A percentile compares a stretch with the other conserved stretches of the same genome.
Conservation (phyloP, 2,888 invertebrate genomes). For the Geotrupes spiniger region DNA sequence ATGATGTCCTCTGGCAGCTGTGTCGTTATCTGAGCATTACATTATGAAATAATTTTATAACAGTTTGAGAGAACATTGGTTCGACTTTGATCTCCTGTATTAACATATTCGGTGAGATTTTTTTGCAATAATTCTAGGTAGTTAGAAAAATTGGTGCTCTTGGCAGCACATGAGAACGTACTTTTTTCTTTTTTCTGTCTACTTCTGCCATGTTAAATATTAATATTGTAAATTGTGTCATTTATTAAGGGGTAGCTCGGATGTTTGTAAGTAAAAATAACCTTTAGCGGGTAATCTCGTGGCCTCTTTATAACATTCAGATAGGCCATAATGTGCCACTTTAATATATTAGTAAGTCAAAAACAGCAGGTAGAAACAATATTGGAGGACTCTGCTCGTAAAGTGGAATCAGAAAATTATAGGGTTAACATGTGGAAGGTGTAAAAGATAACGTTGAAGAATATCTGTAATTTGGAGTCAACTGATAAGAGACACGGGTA, state of each 20-base stretch:
- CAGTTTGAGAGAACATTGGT: too few relatives aligned
- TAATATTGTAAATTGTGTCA: too few relatives aligned
- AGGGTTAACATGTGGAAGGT: constrained; percentile 29
- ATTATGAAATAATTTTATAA: too few relatives aligned
- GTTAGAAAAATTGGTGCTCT: too few relatives aligned
- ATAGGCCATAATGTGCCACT: constrained; percentile 16
- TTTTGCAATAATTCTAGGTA: too few relatives aligned
- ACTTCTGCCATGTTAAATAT: too few relatives aligned
- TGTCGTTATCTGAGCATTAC: constrained; percentile 83
- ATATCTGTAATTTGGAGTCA: neutral
- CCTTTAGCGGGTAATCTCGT: neutral
- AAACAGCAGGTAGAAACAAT: constrained; percentile 13
- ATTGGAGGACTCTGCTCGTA: constrained; percentile 1
- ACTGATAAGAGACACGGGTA: constrained; percentile 4
- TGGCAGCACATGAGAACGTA: too few relatives aligned
- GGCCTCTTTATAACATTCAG: constrained; percentile 9
- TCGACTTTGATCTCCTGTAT: too few relatives aligned
- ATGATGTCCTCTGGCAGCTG: constrained; percentile 73
- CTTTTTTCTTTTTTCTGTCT: too few relatives aligned
- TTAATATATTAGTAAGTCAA: constrained; percentile 9
- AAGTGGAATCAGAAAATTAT: constrained; percentile 12
- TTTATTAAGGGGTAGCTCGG: too few relatives aligned
- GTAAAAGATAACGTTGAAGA: constrained; percentile 25
- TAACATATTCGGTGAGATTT: too few relatives aligned
- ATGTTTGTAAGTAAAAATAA: too few relatives aligned